A percentile compares a stretch with the other conserved stretches of the same genome.
Conservation (phyloP, 2,113 vertebrate species). For the Brienomyrus longianalis region DNA sequence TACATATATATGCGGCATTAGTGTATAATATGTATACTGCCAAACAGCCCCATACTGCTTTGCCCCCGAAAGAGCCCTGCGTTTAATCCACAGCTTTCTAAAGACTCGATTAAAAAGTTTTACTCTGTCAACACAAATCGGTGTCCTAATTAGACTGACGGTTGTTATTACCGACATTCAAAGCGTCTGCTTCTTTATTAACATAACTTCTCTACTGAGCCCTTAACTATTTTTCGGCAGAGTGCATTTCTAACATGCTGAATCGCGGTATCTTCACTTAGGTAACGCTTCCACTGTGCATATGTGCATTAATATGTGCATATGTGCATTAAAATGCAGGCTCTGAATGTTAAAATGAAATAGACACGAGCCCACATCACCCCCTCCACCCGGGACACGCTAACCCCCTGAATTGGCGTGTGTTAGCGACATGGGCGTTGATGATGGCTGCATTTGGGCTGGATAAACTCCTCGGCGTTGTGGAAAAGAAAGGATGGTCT, state of each 20-base stretch:
- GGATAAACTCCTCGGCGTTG: background rate
- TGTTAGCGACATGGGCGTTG: background rate
- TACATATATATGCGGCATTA: slow-evolving; percentile 18
- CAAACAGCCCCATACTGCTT: slow-evolving; percentile 28
- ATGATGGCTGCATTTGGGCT: background rate
- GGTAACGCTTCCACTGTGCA: background rate
- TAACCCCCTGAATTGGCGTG: background rate
- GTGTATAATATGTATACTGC: slow-evolving; percentile 33
- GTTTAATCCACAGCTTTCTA: background rate
- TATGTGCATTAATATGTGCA: background rate
- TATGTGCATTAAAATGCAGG: background rate
- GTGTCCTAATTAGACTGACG: background rate
- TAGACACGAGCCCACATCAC: background rate
- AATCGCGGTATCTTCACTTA: background rate
- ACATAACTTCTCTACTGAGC: background rate
- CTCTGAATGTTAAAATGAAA: background rate
- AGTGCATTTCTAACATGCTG: slow-evolving; percentile 34
- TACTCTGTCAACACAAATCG: background rate
- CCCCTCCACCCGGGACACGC: background rate
- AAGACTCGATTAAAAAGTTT: background rate
- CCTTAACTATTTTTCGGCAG: background rate
- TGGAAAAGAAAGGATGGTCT: background rate
- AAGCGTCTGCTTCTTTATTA: background rate
- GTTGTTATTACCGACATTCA: background rate
- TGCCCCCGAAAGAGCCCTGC: background rate